Conservation (phyloP, 2,888 invertebrate species). For the Strigamia maritima region DNA sequence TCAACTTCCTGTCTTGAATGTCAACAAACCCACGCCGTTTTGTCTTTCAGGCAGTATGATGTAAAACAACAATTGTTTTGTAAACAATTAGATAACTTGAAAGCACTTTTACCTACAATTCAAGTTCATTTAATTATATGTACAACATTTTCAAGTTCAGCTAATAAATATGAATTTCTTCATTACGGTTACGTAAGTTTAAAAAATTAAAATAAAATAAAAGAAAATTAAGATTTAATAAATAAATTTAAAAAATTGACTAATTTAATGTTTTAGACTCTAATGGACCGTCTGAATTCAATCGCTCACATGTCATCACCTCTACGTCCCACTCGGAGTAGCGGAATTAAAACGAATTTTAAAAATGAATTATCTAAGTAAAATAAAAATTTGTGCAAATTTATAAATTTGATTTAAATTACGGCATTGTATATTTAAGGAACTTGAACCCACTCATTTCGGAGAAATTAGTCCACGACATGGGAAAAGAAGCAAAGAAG, state of each 20-base stretch:
- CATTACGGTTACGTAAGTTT: constrained; percentile 60
- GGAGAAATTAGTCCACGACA: background rate
- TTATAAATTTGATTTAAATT: background rate
- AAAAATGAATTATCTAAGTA: constrained; percentile 60
- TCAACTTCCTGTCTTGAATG: background rate
- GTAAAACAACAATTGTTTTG: constrained; percentile 59
- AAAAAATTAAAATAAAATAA: background rate
- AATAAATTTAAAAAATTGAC: too few species aligned
- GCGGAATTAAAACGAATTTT: constrained; percentile 60
- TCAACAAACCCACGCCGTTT: background rate
- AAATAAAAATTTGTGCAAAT: background rate
- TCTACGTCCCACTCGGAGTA: constrained; percentile 58
- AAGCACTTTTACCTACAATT: constrained; percentile 65
- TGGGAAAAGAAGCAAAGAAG: background rate
- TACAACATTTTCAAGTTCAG: constrained; percentile 67
- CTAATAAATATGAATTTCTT: constrained; percentile 71
- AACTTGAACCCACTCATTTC: constrained; percentile 45
- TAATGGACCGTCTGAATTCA: constrained; percentile 64
- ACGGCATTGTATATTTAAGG: constrained; percentile 9
- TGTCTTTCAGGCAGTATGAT: constrained; percentile 53
- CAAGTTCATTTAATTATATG: constrained; percentile 68
- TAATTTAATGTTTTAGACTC: constrained; percentile 46
- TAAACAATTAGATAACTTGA: constrained; percentile 58
- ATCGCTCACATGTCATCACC: constrained; percentile 59
- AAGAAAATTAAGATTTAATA: background rate